Percentiles rank a stretch among this genome's conserved stretches.
Evolutionary conservation across 2,797 vertebrate genomes (phyloP).

Genomic region (Clarias pachynema): DNA sequence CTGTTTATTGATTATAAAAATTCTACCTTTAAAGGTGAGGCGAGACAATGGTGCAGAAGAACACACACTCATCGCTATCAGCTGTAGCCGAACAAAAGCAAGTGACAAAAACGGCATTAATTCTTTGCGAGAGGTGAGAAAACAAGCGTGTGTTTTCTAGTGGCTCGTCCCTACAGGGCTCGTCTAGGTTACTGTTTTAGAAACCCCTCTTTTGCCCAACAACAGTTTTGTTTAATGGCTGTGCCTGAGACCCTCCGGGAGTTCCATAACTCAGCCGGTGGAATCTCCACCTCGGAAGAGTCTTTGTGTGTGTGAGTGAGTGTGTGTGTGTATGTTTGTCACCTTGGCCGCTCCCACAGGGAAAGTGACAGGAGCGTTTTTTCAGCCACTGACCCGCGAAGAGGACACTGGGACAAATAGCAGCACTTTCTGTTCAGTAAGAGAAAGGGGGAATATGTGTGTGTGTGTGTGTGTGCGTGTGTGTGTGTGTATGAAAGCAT

Average conservation of each 20-base stretch:
- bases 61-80: not conserved
- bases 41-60: not conserved
- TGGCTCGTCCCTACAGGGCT: conserved; percentile 26
- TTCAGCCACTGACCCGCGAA: conserved; percentile 73
- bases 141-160: conserved; percentile 6
- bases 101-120: not conserved
- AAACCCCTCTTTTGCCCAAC: conserved; percentile 67
- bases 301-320: conserved; percentile 38
- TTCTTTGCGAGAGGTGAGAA: conserved; percentile 18
- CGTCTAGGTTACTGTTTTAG: conserved; percentile 57
- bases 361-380: conserved; percentile 76
- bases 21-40: not conserved
- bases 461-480: conserved; percentile 37
- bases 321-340: conserved; percentile 59
- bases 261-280: conserved; percentile 41
- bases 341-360: conserved; percentile 67
- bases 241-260: conserved; percentile 41
- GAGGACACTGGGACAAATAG: conserved; percentile 67
- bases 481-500: conserved; percentile 16
- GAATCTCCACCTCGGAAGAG: conserved; percentile 40
- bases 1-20: not conserved
- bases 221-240: conserved; percentile 61
- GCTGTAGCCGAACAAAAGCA: not conserved
- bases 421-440: conserved; percentile 50
- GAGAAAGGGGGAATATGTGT: conserved; percentile 13